These are phyloP conservation scores for Lerema accius DNA, from an alignment of 1,140 invertebrate genomes.

Conservation along the genomic window DNA sequence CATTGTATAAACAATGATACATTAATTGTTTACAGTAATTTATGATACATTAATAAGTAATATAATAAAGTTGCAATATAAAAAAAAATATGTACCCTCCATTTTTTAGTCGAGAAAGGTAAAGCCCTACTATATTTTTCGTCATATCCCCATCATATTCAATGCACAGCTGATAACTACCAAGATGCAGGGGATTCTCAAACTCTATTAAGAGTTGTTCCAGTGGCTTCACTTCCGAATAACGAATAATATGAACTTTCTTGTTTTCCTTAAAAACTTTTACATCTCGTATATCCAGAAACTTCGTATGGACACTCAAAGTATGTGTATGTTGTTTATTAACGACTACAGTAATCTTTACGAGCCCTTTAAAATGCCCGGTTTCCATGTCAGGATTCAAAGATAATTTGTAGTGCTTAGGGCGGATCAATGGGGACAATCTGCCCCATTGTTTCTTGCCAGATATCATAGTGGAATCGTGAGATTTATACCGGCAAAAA, in stretches of 20 bases:
- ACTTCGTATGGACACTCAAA: constrained; percentile 88
- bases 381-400: constrained; percentile 88
- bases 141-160: constrained; percentile 80
- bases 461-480: constrained; percentile 4
- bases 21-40: no score
- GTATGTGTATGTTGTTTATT: constrained; percentile 82
- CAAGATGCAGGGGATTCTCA: constrained; percentile 47
- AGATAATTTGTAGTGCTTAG: constrained; percentile 89
- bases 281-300: constrained; percentile 81
- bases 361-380: constrained; percentile 88
- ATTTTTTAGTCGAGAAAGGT: constrained; percentile 67
- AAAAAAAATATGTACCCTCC: constrained; percentile 49
- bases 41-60: no score
- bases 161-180: constrained; percentile 64
- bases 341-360: constrained; percentile 86
- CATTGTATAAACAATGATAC: no score
- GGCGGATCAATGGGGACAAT: constrained; percentile 86
- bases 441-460: constrained; percentile 33
- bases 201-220: constrained; percentile 68
- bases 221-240: constrained; percentile 52
- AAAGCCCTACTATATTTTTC: constrained; percentile 82
- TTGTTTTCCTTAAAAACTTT: constrained; percentile 53
- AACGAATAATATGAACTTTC: constrained; percentile 56
- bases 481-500: constrained; percentile 5
- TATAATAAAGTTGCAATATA: background rate